A percentile compares a stretch with the other conserved stretches of the same genome.
phyloP scores from a whole-genome alignment of 2,888 invertebrate species.

The Drosophila antonietae region DNA sequence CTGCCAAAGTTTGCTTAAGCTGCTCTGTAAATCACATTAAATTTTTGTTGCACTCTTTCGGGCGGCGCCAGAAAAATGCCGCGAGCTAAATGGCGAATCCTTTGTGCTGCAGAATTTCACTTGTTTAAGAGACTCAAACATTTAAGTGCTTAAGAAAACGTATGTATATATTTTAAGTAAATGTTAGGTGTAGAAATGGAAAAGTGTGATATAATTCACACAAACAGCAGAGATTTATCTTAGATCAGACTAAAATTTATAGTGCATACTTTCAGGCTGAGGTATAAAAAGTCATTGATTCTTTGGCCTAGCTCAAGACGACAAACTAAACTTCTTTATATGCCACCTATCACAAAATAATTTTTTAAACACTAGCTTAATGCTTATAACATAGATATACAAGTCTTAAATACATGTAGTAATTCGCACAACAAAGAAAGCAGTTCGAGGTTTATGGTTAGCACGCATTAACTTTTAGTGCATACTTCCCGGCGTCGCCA shows the following conservation, averaged over 20 bases:
- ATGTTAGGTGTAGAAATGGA: too few species aligned
- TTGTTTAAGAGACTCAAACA: too few species aligned
- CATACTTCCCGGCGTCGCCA: conserved; percentile 29
- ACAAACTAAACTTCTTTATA: background rate
- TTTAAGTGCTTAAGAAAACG: too few species aligned
- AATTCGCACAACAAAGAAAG: background rate
- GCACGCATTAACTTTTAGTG: conserved; percentile 6
- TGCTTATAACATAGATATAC: background rate
- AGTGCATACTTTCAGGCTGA: background rate
- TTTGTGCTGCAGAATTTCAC: background rate
- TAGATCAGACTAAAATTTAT: background rate
- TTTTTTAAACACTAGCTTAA: background rate
- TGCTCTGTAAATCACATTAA: background rate
- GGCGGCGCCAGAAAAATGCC: background rate
- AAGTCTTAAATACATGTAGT: background rate
- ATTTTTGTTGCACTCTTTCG: conserved; percentile 28
- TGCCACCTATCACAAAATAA: background rate
- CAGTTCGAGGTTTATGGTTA: background rate
- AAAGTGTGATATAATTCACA: background rate
- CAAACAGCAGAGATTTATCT: background rate
- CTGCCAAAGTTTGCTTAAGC: background rate
- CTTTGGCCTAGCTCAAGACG: background rate
- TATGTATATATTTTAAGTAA: background rate
- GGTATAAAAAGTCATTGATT: background rate
- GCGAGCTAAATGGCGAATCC: background rate